Conservation (phyloP, 2,888 invertebrate genomes). For the Lypha dubia region DNA sequence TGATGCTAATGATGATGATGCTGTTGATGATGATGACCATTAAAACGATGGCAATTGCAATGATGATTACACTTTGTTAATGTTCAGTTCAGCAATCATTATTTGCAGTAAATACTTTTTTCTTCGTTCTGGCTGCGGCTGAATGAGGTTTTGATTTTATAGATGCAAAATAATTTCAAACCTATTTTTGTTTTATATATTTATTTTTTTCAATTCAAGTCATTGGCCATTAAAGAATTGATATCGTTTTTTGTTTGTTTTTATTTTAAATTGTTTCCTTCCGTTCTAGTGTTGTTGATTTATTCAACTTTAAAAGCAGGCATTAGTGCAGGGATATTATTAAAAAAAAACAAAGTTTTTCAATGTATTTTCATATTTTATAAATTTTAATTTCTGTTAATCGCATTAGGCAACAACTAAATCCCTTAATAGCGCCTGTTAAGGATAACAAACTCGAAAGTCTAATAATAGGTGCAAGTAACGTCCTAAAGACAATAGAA, state of each 20-base stretch:
- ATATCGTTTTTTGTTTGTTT: too few relatives aligned
- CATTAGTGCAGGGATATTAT: not conserved
- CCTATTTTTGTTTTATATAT: not conserved
- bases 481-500: too few relatives aligned
- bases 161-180: conserved; percentile 32
- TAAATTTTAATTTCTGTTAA: not conserved
- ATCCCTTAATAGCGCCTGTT: too few relatives aligned
- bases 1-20: conserved; percentile 26
- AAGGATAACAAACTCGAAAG: too few relatives aligned
- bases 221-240: conserved; percentile 56
- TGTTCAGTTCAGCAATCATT: conserved; percentile 23
- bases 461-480: too few relatives aligned
- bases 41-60: conserved; percentile 31
- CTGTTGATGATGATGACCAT: conserved; percentile 39
- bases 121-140: conserved; percentile 35
- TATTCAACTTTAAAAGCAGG: not conserved
- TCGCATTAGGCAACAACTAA: too few relatives aligned
- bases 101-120: conserved; percentile 49
- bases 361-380: not conserved
- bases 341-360: too few relatives aligned
- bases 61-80: conserved; percentile 42
- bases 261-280: not conserved
- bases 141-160: conserved; percentile 55
- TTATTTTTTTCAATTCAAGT: conserved; percentile 19
- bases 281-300: not conserved